Percentiles rank a stretch among this genome's conserved stretches.
These are phyloP conservation scores for Ivindomyrus marchei DNA, from an alignment of 2,113 vertebrate genomes.

Conservation along the genomic window DNA sequence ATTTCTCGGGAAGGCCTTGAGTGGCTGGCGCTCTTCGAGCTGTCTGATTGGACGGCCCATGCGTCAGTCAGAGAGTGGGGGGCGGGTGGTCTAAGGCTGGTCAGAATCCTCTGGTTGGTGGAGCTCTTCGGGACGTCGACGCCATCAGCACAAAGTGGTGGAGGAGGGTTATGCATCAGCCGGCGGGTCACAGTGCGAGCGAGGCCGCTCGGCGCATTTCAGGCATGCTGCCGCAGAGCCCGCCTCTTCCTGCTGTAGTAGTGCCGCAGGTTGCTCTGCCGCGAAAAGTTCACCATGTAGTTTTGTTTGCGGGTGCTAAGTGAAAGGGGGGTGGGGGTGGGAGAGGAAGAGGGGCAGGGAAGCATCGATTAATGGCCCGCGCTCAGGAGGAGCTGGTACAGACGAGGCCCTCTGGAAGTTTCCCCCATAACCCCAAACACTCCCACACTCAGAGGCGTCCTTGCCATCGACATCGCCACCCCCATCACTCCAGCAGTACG, in stretches of 20 bases:
- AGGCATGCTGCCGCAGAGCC: constrained; percentile 82
- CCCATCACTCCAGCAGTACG: neutral
- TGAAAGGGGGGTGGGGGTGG: constrained; percentile 34
- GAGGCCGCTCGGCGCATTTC: constrained; percentile 52
- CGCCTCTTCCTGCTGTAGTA: constrained; percentile 97
- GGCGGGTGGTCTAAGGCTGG: constrained; percentile 16
- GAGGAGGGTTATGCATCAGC: constrained; percentile 21
- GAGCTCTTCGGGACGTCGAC: neutral
- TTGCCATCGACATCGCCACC: neutral
- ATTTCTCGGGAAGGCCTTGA: neutral
- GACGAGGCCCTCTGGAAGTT: constrained; percentile 30
- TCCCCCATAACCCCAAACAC: constrained; percentile 68
- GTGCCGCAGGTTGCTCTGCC: constrained; percentile 90
- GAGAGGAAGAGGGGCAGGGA: constrained; percentile 20
- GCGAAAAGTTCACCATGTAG: constrained; percentile 99
- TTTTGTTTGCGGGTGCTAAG: constrained; percentile 97
- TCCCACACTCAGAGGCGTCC: constrained; percentile 48
- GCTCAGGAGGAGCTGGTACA: constrained; percentile 16
- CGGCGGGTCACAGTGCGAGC: constrained; percentile 49
- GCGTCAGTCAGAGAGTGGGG: constrained; percentile 20
- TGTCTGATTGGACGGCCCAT: constrained; percentile 41
- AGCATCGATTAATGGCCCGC: constrained; percentile 45
- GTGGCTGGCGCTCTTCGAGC: constrained; percentile 24
- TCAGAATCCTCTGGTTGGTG: constrained; percentile 1
- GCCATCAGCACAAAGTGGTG: constrained; percentile 5